A percentile compares a stretch with the other conserved stretches of the same genome.
These are phyloP conservation scores for Bugula neritina DNA, from an alignment of 2,888 invertebrate species.

Conservation along the genomic window DNA sequence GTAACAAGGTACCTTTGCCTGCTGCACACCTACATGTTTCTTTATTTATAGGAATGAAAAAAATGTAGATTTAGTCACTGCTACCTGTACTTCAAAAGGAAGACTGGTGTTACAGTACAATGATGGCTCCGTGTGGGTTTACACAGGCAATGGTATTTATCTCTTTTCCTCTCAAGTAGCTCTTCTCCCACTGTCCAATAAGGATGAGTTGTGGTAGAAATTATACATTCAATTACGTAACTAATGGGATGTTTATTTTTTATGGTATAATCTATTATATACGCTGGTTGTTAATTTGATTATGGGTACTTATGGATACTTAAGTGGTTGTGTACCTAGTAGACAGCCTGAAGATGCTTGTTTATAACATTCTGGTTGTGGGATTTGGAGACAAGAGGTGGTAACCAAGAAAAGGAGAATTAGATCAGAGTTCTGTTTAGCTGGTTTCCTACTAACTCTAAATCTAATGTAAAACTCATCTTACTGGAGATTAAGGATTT, in stretches of 20 bases:
- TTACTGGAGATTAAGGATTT: neutral
- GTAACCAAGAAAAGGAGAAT: too few species aligned
- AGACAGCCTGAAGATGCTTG: neutral
- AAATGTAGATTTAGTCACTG: neutral
- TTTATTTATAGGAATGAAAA: conserved; percentile 9
- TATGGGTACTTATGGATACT: neutral
- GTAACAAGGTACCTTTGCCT: neutral
- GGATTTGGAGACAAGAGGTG: neutral
- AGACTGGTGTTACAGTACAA: neutral
- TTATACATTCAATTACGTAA: too few species aligned
- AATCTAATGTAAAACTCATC: too few species aligned
- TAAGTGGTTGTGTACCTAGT: neutral
- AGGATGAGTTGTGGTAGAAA: too few species aligned
- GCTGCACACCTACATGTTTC: neutral
- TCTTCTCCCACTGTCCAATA: too few species aligned
- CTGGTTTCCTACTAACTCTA: too few species aligned
- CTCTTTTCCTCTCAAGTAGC: neutral
- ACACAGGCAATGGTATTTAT: neutral
- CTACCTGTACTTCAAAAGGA: neutral
- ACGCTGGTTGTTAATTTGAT: neutral
- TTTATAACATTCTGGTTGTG: neutral
- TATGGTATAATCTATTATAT: neutral
- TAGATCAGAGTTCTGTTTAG: too few species aligned
- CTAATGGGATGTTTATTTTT: neutral
- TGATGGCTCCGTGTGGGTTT: conserved; percentile 13